Conservation (phyloP, 2,113 vertebrate genomes). For the Pygoscelis antarcticus region DNA sequence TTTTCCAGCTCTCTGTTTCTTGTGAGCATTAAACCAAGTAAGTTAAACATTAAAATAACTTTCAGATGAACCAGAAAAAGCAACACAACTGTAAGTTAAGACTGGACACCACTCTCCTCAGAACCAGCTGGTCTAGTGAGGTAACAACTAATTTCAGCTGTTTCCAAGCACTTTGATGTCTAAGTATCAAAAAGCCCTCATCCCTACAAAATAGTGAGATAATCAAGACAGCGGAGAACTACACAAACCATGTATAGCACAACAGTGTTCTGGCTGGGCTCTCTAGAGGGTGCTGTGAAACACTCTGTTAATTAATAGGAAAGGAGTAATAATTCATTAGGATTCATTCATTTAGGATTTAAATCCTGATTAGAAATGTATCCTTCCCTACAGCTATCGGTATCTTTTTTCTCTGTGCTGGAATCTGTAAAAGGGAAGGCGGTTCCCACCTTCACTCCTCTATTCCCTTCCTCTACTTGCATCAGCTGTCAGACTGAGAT, state of each 20-base stretch:
- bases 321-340: constrained; percentile 40
- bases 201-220: background rate
- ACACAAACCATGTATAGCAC: background rate
- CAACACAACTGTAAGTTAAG: background rate
- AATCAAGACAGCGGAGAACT: background rate
- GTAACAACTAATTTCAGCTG: constrained; percentile 16
- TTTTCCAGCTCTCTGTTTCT: background rate
- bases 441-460: rapidly evolving
- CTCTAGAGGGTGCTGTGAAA: constrained; percentile 30
- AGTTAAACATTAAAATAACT: constrained; percentile 30
- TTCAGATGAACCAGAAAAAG: constrained; percentile 20
- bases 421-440: background rate
- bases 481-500: background rate
- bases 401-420: background rate
- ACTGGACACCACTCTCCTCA: background rate
- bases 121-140: background rate
- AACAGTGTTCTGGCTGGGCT: background rate
- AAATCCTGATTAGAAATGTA: constrained; percentile 4
- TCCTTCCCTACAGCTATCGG: background rate
- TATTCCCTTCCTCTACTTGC: background rate
- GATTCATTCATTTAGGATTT: constrained; percentile 26
- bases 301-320: constrained; percentile 3
- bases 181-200: background rate
- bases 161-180: constrained; percentile 33
- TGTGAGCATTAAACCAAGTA: constrained; percentile 15